Conservation (phyloP, 2,888 invertebrate genomes). For the Cosmia trapezina region DNA sequence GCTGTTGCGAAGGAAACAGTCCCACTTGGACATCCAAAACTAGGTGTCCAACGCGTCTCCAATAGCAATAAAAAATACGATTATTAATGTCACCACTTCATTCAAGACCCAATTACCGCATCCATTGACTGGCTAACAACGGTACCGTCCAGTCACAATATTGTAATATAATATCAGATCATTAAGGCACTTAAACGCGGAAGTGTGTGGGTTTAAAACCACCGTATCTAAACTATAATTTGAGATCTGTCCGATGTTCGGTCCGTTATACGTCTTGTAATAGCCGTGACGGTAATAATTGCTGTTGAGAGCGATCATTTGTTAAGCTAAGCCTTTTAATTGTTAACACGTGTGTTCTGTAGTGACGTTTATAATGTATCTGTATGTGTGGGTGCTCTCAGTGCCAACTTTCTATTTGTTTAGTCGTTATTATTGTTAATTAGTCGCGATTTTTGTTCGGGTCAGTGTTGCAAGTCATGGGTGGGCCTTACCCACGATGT, state of each 20-base stretch:
- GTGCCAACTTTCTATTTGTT: constrained; percentile 78
- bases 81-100: constrained; percentile 79
- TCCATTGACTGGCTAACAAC: constrained; percentile 81
- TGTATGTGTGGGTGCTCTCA: constrained; percentile 73
- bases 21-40: constrained; percentile 1
- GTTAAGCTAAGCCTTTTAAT: constrained; percentile 85
- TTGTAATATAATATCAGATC: constrained; percentile 88
- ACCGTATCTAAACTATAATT: constrained; percentile 90
- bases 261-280: constrained; percentile 82
- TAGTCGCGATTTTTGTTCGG: constrained; percentile 56
- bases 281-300: constrained; percentile 87
- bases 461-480: constrained; percentile 40
- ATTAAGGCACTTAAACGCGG: constrained; percentile 87
- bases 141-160: constrained; percentile 81
- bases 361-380: constrained; percentile 71
- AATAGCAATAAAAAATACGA: constrained; percentile 60
- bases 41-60: constrained; percentile 4
- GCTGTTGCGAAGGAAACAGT: not conserved
- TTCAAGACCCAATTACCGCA: constrained; percentile 80
- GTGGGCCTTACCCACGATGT: constrained; percentile 49
- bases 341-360: constrained; percentile 87
- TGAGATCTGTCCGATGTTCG: constrained; percentile 82
- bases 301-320: constrained; percentile 83
- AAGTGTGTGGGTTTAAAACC: constrained; percentile 90
- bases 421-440: constrained; percentile 61